A percentile compares a stretch with the other conserved stretches of the same genome.
phyloP scores from a whole-genome alignment of 2,113 vertebrate genomes.

The Syrmaticus mikado region DNA sequence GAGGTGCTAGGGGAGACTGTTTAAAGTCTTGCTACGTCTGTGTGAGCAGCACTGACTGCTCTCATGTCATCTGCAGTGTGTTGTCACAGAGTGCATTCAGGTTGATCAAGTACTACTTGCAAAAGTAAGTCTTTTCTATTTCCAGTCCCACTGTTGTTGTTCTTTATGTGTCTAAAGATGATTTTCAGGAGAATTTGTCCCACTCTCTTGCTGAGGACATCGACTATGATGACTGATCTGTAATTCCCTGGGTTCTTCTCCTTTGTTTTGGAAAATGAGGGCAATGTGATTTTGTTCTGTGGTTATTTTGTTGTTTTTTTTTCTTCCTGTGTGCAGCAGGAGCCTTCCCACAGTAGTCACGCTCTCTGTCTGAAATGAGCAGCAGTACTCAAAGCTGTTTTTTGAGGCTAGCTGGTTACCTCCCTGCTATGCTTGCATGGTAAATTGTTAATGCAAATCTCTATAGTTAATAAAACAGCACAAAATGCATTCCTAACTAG shows the following conservation, averaged over 20 bases:
- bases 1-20: neutral
- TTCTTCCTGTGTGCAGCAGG: neutral
- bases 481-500: no score
- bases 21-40: neutral
- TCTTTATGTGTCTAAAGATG: neutral
- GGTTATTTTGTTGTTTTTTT: no score
- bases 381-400: neutral
- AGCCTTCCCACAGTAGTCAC: neutral
- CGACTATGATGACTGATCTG: neutral
- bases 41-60: neutral
- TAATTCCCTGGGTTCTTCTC: neutral
- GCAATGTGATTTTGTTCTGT: no score
- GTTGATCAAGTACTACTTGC: neutral
- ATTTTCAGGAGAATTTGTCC: neutral
- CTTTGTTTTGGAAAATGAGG: no score
- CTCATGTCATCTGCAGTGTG: neutral
- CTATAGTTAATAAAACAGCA: neutral
- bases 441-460: neutral
- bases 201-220: neutral
- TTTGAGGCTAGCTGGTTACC: neutral
- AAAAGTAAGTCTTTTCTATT: neutral
- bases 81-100: neutral
- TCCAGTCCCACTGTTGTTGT: neutral
- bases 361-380: neutral
- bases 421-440: neutral